Evolutionary conservation across 2,888 invertebrate genomes (phyloP).

Genomic region (Standfussiana lucernea): DNA sequence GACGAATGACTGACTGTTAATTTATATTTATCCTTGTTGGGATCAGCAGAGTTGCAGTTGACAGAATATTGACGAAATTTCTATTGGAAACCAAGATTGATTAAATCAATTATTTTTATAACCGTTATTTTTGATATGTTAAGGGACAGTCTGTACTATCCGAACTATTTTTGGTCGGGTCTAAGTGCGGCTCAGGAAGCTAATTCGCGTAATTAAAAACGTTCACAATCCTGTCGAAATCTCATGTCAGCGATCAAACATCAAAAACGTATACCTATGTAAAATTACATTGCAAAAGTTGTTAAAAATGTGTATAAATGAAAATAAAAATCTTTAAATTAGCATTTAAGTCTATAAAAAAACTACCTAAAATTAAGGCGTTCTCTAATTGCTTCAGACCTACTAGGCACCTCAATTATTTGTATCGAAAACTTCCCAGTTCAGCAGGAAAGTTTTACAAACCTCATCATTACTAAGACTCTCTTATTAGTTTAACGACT

Average conservation of each 20-base stretch:
- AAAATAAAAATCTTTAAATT: neutral
- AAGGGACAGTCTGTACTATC: no score
- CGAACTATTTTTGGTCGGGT: no score
- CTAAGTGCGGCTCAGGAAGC: neutral
- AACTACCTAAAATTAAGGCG: neutral
- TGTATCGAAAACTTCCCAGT: neutral
- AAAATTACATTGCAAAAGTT: neutral
- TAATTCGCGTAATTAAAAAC: neutral
- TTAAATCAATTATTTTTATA: neutral
- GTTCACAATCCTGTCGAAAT: neutral
- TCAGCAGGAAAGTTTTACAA: conserved; percentile 29
- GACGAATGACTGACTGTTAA: conserved; percentile 2
- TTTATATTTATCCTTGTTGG: neutral
- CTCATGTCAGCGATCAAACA: neutral
- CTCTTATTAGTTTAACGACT: conserved; percentile 22
- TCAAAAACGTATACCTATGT: no score
- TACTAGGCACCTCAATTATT: neutral
- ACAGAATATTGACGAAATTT: no score
- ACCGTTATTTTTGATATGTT: neutral
- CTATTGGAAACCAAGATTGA: neutral
- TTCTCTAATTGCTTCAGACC: neutral
- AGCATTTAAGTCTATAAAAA: neutral
- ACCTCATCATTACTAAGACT: conserved; percentile 12
- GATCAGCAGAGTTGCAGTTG: neutral
- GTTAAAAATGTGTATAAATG: neutral